Percentiles rank a stretch among this genome's conserved stretches.
phyloP scores from a whole-genome alignment of 2,113 vertebrate species.

The Aptenodytes forsteri region DNA sequence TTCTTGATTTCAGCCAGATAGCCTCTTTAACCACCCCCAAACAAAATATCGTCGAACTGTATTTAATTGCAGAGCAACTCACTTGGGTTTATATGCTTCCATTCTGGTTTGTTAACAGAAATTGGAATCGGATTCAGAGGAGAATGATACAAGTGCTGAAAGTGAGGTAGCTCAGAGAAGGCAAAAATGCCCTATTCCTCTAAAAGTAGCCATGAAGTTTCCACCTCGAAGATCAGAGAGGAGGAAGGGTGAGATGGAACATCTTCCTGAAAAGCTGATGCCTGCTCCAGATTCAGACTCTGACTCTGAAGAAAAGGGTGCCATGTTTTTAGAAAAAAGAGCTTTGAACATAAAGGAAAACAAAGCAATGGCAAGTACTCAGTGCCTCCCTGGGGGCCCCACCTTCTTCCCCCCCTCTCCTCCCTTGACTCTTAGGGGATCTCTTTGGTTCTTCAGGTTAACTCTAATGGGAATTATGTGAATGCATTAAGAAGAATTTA shows the following conservation, averaged over 20 bases:
- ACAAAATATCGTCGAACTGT: not conserved
- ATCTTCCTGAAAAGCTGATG: constrained; percentile 31
- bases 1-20: not conserved
- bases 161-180: constrained; percentile 49
- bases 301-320: constrained; percentile 77
- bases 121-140: constrained; percentile 34
- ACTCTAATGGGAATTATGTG: not conserved
- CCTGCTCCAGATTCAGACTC: constrained; percentile 43
- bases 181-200: constrained; percentile 34
- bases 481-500: not conserved
- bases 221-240: constrained; percentile 72
- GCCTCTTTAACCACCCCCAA: not conserved
- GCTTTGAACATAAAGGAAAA: constrained; percentile 98
- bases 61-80: not conserved
- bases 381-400: not conserved
- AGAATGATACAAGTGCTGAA: not conserved
- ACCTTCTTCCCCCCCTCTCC: not conserved
- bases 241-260: constrained; percentile 51
- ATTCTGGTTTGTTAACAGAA: constrained; percentile 60
- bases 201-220: constrained; percentile 89
- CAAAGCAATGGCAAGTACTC: constrained; percentile 90
- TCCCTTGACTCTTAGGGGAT: not conserved
- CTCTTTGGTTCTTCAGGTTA: not conserved
- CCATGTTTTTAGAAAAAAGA: constrained; percentile 87
- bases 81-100: not conserved